Evolutionary conservation across 2,113 vertebrate genomes (phyloP).

Genomic region (Halichoeres trimaculatus): DNA sequence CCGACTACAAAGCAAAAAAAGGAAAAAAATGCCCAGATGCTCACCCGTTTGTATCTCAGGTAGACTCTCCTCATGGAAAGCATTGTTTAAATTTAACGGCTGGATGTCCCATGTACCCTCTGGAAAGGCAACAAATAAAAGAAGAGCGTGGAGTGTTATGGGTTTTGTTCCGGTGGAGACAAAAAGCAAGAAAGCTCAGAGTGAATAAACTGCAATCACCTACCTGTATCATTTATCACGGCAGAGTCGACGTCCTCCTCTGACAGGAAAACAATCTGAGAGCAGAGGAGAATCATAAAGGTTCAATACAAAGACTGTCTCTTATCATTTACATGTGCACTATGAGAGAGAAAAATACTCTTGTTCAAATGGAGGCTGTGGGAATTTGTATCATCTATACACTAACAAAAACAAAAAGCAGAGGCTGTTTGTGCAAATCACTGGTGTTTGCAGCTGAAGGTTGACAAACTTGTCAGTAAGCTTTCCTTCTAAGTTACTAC

Average conservation of each 20-base stretch:
- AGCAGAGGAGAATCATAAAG: constrained; percentile 8
- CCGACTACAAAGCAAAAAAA: no score
- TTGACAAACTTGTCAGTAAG: no score
- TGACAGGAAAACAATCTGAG: constrained; percentile 64
- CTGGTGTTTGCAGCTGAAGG: background rate
- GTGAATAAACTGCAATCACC: constrained; percentile 3
- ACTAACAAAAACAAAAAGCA: background rate
- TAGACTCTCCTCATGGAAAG: constrained; percentile 57
- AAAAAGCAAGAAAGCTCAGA: background rate
- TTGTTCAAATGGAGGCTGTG: no score
- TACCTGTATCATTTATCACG: constrained; percentile 50
- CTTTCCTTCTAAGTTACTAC: no score
- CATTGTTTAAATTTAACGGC: constrained; percentile 58
- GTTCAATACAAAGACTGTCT: background rate
- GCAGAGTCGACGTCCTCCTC: constrained; percentile 60
- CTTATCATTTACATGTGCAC: background rate
- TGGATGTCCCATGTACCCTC: constrained; percentile 29
- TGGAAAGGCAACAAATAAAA: constrained; percentile 34
- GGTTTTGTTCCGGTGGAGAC: background rate
- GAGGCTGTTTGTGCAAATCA: background rate
- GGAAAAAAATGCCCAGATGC: background rate
- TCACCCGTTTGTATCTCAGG: constrained; percentile 61
- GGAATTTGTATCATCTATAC: no score
- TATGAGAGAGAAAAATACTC: background rate
- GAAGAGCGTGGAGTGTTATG: background rate